Percentiles rank a stretch among this genome's conserved stretches.
phyloP scores from a whole-genome alignment of 2,113 vertebrate species.

The Syngnathus floridae region DNA sequence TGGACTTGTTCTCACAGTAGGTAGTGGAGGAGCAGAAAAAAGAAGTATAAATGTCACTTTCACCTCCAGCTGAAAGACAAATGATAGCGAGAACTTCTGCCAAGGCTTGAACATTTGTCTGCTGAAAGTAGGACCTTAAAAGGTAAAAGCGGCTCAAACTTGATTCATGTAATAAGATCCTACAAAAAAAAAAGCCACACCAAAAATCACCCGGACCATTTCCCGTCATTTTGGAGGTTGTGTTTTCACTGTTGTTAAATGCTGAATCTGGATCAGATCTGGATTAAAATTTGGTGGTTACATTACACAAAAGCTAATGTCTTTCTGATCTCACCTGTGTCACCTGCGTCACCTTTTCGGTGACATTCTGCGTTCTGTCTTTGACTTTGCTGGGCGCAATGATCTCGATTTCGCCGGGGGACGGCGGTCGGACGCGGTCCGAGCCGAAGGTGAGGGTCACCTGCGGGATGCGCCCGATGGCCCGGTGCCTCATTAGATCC shows the following conservation, averaged over 20 bases:
- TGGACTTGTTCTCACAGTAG: not conserved
- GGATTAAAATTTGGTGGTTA: too few relatives aligned
- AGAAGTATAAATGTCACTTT: not conserved
- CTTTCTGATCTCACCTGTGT: constrained; percentile 78
- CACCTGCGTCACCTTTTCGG: constrained; percentile 97
- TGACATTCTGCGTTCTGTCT: constrained; percentile 94
- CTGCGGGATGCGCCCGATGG: constrained; percentile 87
- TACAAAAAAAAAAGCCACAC: not conserved
- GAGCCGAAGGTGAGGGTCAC: constrained; percentile 91
- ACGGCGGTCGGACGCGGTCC: constrained; percentile 83
- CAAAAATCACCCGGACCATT: not conserved
- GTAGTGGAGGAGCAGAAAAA: constrained; percentile 1
- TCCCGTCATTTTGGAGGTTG: not conserved
- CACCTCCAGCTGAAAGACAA: constrained; percentile 1
- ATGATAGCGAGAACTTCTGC: not conserved
- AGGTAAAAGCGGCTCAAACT: not conserved
- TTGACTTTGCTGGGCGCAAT: constrained; percentile 92
- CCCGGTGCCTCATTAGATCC: constrained; percentile 82
- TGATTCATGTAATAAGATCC: not conserved
- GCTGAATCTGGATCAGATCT: not conserved
- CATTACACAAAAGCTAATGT: not conserved
- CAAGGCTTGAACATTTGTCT: not conserved
- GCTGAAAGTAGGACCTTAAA: not conserved
- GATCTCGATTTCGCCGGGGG: constrained; percentile 91
- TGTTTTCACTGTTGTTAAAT: not conserved